These are phyloP conservation scores for Cerceris rybyensis DNA, from an alignment of 2,888 invertebrate species.

Conservation along the genomic window DNA sequence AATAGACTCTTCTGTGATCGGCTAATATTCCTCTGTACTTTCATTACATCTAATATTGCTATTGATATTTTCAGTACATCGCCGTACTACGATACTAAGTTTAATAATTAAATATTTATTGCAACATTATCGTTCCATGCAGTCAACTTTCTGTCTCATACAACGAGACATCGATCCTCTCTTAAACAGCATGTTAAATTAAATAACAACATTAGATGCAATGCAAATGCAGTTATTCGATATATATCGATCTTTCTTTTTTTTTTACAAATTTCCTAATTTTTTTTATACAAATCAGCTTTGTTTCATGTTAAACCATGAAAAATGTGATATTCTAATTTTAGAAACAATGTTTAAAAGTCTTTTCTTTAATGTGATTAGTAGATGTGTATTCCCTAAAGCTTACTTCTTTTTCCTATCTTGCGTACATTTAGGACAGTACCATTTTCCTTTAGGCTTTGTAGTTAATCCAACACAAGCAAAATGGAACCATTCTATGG, in stretches of 20 bases:
- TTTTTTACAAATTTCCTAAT: conserved; percentile 49
- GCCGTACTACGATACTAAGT: too few relatives aligned
- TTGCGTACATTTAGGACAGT: conserved; percentile 86
- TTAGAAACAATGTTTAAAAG: conserved; percentile 47
- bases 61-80: neutral
- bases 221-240: conserved; percentile 59
- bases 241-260: conserved; percentile 22
- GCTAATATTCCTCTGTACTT: conserved; percentile 55
- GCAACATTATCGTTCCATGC: too few relatives aligned
- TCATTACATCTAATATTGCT: conserved; percentile 67
- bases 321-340: conserved; percentile 58
- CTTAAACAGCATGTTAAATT: too few relatives aligned
- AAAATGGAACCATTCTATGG: conserved; percentile 98
- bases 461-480: conserved; percentile 95
- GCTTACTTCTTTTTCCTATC: conserved; percentile 83
- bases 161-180: too few relatives aligned
- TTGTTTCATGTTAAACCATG: conserved; percentile 62
- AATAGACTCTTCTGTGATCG: conserved; percentile 62
- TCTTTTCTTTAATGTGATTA: conserved; percentile 24
- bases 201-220: conserved; percentile 59
- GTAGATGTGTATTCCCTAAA: neutral
- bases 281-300: conserved; percentile 53
- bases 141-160: too few relatives aligned
- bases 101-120: too few relatives aligned
- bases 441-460: conserved; percentile 97